Evolutionary conservation across 2,888 invertebrate species (phyloP), one percentile per base, ranked within the genome.

Genomic region (Amiota mariae): DNA sequence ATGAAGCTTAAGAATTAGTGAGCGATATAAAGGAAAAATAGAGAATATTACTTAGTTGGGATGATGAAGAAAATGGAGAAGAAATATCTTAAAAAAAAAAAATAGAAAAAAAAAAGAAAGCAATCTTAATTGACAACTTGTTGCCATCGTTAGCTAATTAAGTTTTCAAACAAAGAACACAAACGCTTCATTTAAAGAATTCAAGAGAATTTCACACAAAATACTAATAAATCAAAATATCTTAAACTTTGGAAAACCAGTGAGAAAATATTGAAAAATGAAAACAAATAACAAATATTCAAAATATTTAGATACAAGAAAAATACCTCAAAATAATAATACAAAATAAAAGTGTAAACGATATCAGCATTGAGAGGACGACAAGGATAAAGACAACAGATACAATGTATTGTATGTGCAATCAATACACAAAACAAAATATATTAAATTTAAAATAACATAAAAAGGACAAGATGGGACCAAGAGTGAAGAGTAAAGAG

Each of bases 391-490:
- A 59, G n/a, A 20, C 10, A 36, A 63, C 20, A 20, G 11, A 24
- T 36, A 12, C 54, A 4, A 3, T 51, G 12, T 2, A 13, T 3
- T 12, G 54, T 15, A 36, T 66, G 36, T 47, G 13, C 48, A 66
- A 66, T 66, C 57, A 70, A 70, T 57, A 56, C 57, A 70, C 8
- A 70, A 71, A 54, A 61, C 47, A 24, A 75, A 67, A 80, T 59
- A 72, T 59, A 72, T 72, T 77, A 2, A 36, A 36, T 36, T 36
- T 36, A 36, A 72, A 75, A 72, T 20, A 70, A 72, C 47, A 68
- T 36, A 24, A 73, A 73, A 64, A 78, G 63, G 12, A 49, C 51
- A 73, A 64, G 24, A n/a, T n/a, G n/a, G n/a, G n/a, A n/a, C n/a
- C n/a, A n/a, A n/a, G n/a, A n/a, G n/a, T n/a, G n/a, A n/a, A n/a